Percentiles rank a stretch among this genome's conserved stretches.
These are phyloP conservation scores for Rallus limicola DNA, from an alignment of 2,113 vertebrate genomes.

Conservation along the genomic window DNA sequence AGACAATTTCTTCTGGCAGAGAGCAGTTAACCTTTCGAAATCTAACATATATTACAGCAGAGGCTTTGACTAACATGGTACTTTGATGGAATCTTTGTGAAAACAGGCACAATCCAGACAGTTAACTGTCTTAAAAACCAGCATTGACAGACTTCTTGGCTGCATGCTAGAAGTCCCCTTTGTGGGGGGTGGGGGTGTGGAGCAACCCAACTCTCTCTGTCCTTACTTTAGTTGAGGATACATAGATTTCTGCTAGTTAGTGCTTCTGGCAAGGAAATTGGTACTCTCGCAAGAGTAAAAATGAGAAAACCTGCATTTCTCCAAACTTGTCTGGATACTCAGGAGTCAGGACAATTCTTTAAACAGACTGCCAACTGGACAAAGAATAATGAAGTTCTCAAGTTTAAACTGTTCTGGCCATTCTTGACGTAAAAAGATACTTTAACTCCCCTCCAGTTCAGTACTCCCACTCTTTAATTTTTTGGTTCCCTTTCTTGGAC, in stretches of 20 bases:
- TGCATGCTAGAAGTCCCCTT: neutral
- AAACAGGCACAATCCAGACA: neutral
- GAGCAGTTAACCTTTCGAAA: neutral
- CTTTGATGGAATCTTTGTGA: neutral
- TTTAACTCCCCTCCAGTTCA: neutral
- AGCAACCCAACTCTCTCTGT: neutral
- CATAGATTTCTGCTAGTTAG: neutral
- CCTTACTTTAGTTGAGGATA: neutral
- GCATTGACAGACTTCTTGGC: neutral
- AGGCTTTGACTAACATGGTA: neutral
- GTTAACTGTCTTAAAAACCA: neutral
- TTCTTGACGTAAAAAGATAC: constrained; percentile 41
- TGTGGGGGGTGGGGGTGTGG: neutral
- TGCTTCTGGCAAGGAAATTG: constrained; percentile 21
- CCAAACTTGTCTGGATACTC: neutral
- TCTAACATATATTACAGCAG: neutral
- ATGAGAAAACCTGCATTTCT: constrained; percentile 40
- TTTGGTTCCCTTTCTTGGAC: constrained; percentile 11
- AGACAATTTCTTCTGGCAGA: neutral
- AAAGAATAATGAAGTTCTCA: constrained; percentile 34
- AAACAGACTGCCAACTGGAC: constrained; percentile 37
- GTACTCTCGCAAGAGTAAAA: constrained; percentile 18
- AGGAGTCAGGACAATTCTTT: constrained; percentile 5
- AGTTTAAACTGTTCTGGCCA: constrained; percentile 6
- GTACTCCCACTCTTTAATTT: constrained; percentile 7